These are phyloP conservation scores for Helostoma temminkii DNA, from an alignment of 2,797 vertebrate genomes.

Conservation along the genomic window DNA sequence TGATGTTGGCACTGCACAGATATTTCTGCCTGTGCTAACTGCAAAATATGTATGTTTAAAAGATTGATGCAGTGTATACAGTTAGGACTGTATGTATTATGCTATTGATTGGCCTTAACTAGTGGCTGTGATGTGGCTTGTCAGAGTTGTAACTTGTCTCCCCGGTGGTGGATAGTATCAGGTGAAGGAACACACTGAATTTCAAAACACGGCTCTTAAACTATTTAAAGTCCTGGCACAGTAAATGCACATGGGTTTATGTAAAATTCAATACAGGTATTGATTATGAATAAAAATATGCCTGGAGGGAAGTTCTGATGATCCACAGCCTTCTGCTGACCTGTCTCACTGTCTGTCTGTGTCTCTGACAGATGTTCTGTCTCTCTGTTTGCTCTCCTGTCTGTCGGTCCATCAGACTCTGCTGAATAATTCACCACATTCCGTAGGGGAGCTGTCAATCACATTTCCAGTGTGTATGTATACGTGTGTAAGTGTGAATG, in stretches of 20 bases:
- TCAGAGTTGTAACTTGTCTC: conserved; percentile 2
- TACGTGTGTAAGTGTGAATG: conserved; percentile 21
- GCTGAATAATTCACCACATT: conserved; percentile 73
- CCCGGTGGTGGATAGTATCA: background rate
- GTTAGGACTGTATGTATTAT: too few species aligned
- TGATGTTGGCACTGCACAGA: too few species aligned
- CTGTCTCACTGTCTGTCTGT: conserved; percentile 5
- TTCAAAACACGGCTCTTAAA: conserved; percentile 46
- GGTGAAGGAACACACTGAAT: conserved; percentile 24
- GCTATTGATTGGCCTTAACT: background rate
- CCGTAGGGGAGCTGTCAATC: conserved; percentile 77
- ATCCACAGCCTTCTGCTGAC: conserved; percentile 31
- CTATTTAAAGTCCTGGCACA: conserved; percentile 42
- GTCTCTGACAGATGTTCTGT: conserved; percentile 26
- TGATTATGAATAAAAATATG: conserved; percentile 68
- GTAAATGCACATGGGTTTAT: conserved; percentile 46
- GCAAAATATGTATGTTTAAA: too few species aligned
- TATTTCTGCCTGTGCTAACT: too few species aligned
- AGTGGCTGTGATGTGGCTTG: background rate
- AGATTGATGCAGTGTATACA: too few species aligned
- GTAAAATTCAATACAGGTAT: conserved; percentile 71
- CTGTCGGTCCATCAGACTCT: conserved; percentile 58
- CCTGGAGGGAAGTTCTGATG: conserved; percentile 65
- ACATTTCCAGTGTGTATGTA: conserved; percentile 31
- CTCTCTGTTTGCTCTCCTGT: conserved; percentile 48